Percentiles rank a stretch among this genome's conserved stretches.
These are phyloP conservation scores for Hypena proboscidalis DNA, from an alignment of 2,888 invertebrate genomes.

Conservation along the genomic window DNA sequence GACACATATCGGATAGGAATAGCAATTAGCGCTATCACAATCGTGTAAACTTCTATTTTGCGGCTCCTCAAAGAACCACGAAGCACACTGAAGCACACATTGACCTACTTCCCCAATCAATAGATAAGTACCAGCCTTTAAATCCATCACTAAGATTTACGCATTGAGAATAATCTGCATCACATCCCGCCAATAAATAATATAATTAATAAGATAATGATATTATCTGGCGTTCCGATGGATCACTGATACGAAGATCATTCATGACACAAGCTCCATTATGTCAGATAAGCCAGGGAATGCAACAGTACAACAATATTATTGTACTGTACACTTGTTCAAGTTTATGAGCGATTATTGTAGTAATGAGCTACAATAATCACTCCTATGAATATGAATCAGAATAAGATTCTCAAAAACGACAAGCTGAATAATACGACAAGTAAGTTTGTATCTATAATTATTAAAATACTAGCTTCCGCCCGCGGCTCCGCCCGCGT, in stretches of 20 bases:
- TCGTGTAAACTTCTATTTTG: too few species aligned
- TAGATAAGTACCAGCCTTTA: constrained; percentile 9
- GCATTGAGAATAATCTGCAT: constrained; percentile 14
- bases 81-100: background rate
- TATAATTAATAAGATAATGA: constrained; percentile 36
- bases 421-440: too few species aligned
- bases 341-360: too few species aligned
- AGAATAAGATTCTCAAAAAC: too few species aligned
- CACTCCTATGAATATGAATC: too few species aligned
- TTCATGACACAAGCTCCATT: constrained; percentile 13
- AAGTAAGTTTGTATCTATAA: too few species aligned
- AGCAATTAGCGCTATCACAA: too few species aligned
- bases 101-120: constrained; percentile 13
- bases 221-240: constrained; percentile 26
- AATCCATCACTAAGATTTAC: constrained; percentile 20
- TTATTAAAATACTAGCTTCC: too few species aligned
- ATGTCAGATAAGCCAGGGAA: constrained; percentile 31
- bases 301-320: constrained; percentile 33
- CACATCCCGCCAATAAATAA: constrained; percentile 30
- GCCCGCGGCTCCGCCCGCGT: too few species aligned
- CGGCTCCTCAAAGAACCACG: constrained; percentile 12
- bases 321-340: too few species aligned
- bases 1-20: too few species aligned
- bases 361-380: too few species aligned
- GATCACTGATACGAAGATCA: constrained; percentile 11